Evolutionary conservation across 2,113 vertebrate genomes (phyloP), one percentile per base, ranked within the genome.

Genomic region (Glaucidium brasilianum): DNA sequence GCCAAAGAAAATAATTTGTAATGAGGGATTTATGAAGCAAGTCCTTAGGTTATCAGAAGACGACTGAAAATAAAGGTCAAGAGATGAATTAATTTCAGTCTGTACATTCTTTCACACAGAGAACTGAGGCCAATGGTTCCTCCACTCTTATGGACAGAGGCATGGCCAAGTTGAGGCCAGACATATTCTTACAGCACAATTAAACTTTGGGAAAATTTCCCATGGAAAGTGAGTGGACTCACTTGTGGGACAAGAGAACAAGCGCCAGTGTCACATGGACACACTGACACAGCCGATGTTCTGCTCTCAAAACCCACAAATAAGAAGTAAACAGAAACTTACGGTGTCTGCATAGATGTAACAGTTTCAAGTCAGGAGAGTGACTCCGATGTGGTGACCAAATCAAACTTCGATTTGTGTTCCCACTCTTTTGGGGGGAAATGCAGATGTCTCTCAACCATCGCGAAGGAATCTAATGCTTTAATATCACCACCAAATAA

Each of bases 41-140:
- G 92, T 85, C 85, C 94, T 90, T 89, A 92, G 89, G 87, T 95
- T 97, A 96, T 96, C 92, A 77, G 93, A 68, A 94, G 34, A 72
- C 0, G 34, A 62, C 74, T 82, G 62, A 92, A 97, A 79, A 85
- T 47, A 34, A 88, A 72, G 85, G 74, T 91, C 77, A 94, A 62
- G 37, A 82, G 50, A 90, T 69, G 34, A 85, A 80, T 93, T 78
- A 12, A 75, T 85, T 90, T 63, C 62, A 49, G 41, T 34, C 32
- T 27, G 29, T 73, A 50, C 2, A 4, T 88, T 91, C 74, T 91
- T 91, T 96, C 81, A 93, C 94, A 84, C 47, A 84, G 72, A 93
- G 59, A 52, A 92, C 25, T 41, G 76, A 83, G 20, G 71, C 37
- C 27, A 47, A 18, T 12, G 20, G 39, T 68, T 20, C 47, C 58